phyloP scores from a whole-genome alignment of 2,888 invertebrate species.

The Dolichopus griseipennis region DNA sequence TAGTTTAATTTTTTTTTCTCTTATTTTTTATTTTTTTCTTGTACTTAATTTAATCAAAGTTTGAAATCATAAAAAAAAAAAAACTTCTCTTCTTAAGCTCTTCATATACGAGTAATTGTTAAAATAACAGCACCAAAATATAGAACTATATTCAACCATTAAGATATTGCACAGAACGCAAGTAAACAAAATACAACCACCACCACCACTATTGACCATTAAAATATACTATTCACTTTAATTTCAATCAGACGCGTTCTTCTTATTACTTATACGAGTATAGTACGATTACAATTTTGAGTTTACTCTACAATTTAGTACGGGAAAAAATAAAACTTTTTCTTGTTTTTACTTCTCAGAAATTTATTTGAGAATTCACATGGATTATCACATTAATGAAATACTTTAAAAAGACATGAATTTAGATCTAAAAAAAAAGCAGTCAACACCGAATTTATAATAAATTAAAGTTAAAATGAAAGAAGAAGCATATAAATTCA shows the following conservation, averaged over 20 bases:
- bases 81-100: background rate
- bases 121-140: background rate
- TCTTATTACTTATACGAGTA: background rate
- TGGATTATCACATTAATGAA: background rate
- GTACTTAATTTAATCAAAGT: conserved; percentile 1
- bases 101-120: background rate
- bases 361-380: conserved; percentile 6
- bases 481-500: too few species aligned
- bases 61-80: background rate
- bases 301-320: background rate
- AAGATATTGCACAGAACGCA: background rate
- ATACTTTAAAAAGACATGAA: too few species aligned
- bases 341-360: background rate
- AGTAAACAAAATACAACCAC: background rate
- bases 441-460: too few species aligned
- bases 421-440: too few species aligned
- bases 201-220: background rate
- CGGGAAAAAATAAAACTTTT: background rate
- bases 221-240: background rate
- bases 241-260: background rate
- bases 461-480: too few species aligned
- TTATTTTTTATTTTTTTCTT: background rate
- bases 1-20: background rate
- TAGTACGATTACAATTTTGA: too few species aligned
- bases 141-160: background rate